These are phyloP conservation scores for Cheilosia impressa DNA, from an alignment of 2,888 invertebrate species.

Conservation along the genomic window DNA sequence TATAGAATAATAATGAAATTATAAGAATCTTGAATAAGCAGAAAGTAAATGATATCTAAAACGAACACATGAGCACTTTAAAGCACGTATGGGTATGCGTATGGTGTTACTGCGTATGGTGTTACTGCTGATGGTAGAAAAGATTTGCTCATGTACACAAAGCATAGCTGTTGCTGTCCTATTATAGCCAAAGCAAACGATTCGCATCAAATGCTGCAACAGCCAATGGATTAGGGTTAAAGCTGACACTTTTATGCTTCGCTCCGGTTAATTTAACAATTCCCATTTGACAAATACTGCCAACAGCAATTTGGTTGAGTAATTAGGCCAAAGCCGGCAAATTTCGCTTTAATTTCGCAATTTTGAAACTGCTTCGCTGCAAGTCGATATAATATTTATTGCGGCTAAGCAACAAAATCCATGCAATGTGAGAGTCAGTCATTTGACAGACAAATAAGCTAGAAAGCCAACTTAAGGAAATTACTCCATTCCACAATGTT, in stretches of 20 bases:
- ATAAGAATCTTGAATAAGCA: not conserved
- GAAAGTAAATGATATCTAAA: not conserved
- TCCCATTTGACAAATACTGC: not conserved
- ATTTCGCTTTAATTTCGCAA: constrained; percentile 3
- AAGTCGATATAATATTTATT: constrained; percentile 3
- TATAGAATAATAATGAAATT: not conserved
- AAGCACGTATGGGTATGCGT: no score
- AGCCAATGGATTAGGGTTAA: not conserved
- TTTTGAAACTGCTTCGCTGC: not conserved
- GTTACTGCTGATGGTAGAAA: no score
- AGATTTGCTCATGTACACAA: no score
- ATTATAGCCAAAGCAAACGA: not conserved
- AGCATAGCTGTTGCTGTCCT: no score
- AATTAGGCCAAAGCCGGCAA: constrained; percentile 33
- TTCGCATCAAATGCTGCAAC: constrained; percentile 7
- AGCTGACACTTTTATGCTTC: not conserved
- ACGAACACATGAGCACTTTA: no score
- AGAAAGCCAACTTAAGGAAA: constrained; percentile 4
- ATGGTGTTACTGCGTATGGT: no score
- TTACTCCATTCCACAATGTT: not conserved
- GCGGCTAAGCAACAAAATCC: constrained; percentile 1
- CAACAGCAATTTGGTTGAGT: constrained; percentile 18
- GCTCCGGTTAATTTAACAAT: not conserved
- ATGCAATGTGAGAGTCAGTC: not conserved
- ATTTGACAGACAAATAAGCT: constrained; percentile 5